Base-by-base conservation (phyloP, 2,797 vertebrate species). In the Esox masquinongy region DNA sequence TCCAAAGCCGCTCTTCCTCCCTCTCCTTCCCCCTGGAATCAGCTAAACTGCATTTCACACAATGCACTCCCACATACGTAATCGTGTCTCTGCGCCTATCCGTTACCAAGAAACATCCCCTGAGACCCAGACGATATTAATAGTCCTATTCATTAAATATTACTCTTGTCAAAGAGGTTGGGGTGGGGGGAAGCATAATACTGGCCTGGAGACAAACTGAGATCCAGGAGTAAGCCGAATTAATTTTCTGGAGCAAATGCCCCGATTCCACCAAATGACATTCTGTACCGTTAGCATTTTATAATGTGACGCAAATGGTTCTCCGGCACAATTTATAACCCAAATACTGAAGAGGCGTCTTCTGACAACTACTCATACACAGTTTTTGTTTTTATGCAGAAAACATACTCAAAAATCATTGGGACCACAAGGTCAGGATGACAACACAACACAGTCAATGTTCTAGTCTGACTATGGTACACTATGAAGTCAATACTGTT, bases 101-200 rank as follows among this genome's bases (percentile, higher is more conserved):
- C 85, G 86, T 96, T 96, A 94, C 93, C 92, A 90, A 93, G 93
- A 90, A 94, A 95, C 94, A 95, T 93, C 95, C 94, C 94, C 92
- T 90, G 88, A 95, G 94, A 96, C 95, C 93, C 91, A 92, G 92
- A 92, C 90, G 92, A 95, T 96, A 96, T 96, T 97, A 96, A 97
- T 96, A 96, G 94, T 94, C 92, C 94, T 94, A 95, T 97, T 97
- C 95, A 96, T 97, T 97, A 97, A 98, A 96, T 97, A 96, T 96
- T 95, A 95, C 95, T 96, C 94, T 95, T 96, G 96, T 96, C 95
- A 95, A 95, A 96, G 94, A 93, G 94, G 91, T 95, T 80, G 77
- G 81, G 81, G 67, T 70, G 79, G 53, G 79, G 82, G 77, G 61
- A 77, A 94, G 95, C 94, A 95, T 97, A 97, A 96, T 95, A 96